Conservation (phyloP, 2,113 vertebrate genomes). For the Vulpes lagopus region DNA sequence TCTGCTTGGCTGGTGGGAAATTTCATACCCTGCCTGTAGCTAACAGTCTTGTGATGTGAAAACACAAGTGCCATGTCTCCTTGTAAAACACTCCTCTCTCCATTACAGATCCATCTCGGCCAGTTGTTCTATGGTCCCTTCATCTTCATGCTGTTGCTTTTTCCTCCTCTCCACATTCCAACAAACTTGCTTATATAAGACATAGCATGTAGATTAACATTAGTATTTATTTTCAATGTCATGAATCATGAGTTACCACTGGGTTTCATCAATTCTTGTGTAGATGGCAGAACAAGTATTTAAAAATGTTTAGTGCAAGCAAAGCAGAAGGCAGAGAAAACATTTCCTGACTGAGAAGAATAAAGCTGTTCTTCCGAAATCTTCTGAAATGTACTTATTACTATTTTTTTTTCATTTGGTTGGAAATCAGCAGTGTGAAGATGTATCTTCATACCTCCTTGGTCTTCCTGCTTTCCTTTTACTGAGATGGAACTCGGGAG, state of each 20-base stretch:
- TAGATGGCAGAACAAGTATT: constrained; percentile 51
- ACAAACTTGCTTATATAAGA: not conserved
- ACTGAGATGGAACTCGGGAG: constrained; percentile 91
- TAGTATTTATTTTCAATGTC: not conserved
- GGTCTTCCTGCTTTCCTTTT: constrained; percentile 74
- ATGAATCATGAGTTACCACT: not conserved
- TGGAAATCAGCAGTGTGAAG: constrained; percentile 68
- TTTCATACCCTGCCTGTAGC: constrained; percentile 87
- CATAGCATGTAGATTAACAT: not conserved
- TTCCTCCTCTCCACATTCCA: constrained; percentile 51
- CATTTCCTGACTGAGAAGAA: constrained; percentile 62
- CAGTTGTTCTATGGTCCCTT: constrained; percentile 82
- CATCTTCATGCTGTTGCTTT: not conserved
- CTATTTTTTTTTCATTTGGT: constrained; percentile 71
- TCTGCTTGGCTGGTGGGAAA: constrained; percentile 89
- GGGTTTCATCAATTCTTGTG: constrained; percentile 31
- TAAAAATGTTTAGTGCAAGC: constrained; percentile 61
- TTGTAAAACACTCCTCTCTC: constrained; percentile 83
- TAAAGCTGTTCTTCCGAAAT: constrained; percentile 67
- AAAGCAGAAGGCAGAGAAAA: constrained; percentile 67
- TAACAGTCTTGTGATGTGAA: constrained; percentile 84
- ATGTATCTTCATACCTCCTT: constrained; percentile 55
- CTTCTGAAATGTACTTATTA: constrained; percentile 69
- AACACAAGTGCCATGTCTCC: constrained; percentile 83
- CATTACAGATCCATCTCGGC: constrained; percentile 85